These are phyloP conservation scores for Ormia ochracea DNA, from an alignment of 2,888 invertebrate genomes.

Conservation along the genomic window DNA sequence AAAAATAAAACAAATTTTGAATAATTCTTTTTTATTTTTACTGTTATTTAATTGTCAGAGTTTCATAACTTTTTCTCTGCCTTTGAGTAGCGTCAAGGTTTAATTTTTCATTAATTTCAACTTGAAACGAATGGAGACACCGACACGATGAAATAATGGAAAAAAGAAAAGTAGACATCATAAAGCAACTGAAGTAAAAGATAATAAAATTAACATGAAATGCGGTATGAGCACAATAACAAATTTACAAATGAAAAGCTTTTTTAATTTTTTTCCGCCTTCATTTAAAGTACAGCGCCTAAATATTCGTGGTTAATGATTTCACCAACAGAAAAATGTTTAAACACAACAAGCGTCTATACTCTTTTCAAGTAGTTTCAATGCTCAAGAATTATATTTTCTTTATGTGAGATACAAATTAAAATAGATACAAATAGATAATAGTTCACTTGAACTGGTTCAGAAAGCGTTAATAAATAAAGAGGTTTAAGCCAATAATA, in stretches of 20 bases:
- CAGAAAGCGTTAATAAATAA: constrained; percentile 22
- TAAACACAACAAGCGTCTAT: constrained; percentile 4
- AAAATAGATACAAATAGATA: constrained; percentile 17
- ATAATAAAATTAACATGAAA: constrained; percentile 31
- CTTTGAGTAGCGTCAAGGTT: constrained; percentile 50
- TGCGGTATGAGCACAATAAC: constrained; percentile 24
- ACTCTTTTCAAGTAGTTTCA: neutral
- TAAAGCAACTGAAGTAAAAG: constrained; percentile 8
- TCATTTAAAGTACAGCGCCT: constrained; percentile 32
- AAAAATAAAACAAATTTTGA: neutral
- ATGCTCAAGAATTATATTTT: neutral
- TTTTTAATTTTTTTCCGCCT: neutral
- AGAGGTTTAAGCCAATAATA: constrained; percentile 6
- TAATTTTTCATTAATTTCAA: constrained; percentile 42
- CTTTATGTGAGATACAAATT: constrained; percentile 3
- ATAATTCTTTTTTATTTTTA: neutral
- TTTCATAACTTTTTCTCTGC: constrained; percentile 23
- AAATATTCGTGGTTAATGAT: constrained; percentile 51
- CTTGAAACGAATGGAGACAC: constrained; percentile 43
- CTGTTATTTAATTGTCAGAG: constrained; percentile 43
- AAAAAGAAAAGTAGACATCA: neutral
- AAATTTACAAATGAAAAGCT: constrained; percentile 49
- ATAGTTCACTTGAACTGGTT: constrained; percentile 19
- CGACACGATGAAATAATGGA: constrained; percentile 11
- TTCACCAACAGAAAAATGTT: constrained; percentile 10